Base-by-base conservation (phyloP, 2,888 invertebrate genomes). In the Zaprionus bogoriensis region DNA sequence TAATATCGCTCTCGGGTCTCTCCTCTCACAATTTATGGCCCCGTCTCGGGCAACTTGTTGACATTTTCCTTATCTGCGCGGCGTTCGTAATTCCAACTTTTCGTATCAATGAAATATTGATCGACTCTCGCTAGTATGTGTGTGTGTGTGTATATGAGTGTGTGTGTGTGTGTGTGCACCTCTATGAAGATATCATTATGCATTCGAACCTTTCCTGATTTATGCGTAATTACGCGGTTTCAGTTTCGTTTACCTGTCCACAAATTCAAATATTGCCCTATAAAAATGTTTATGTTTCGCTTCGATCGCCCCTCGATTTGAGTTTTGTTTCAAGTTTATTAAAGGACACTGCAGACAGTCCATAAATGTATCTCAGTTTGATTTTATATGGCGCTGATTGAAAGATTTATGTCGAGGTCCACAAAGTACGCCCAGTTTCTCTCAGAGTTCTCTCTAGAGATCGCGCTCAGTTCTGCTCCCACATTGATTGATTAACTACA, bases 1-100 rank as follows among this genome's bases (percentile, higher is more conserved):
- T 84, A 80, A 80, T 86, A 80, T 81, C 74, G 66, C 48, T 65
- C 59, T 59, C 52, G 41, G 45, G 57, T 32, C 22, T 41, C 36
- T 45, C 62, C n/a, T 39, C 38, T 48, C 14, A 32, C 41, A 83
- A 88, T 89, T 89, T 88, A 88, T 87, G 84, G 73, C 72, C 2
- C 60, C 66, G 66, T 30, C 67, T 65, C 67, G 39, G 41, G 22
- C 47, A 60, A 84, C 61, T 74, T 89, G 88, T 87, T 89, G 88
- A 89, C 89, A 87, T 85, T 87, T 87, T 80, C 55, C 64, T 89
- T 88, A 87, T 88, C 87, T 71, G 7, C 45, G 45, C 38, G n/a
- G n/a, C n/a, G n/a, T 41, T 44, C 32, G 30, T 12, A 36, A 47
- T 53, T 55, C 52, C 58, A 46, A 51, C 48, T 60, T 48, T 58